Evolutionary conservation across 92 coral and sea anemone species (phyloP), one percentile per base, ranked within the genome.

Genomic region (Phenganax marumi): DNA sequence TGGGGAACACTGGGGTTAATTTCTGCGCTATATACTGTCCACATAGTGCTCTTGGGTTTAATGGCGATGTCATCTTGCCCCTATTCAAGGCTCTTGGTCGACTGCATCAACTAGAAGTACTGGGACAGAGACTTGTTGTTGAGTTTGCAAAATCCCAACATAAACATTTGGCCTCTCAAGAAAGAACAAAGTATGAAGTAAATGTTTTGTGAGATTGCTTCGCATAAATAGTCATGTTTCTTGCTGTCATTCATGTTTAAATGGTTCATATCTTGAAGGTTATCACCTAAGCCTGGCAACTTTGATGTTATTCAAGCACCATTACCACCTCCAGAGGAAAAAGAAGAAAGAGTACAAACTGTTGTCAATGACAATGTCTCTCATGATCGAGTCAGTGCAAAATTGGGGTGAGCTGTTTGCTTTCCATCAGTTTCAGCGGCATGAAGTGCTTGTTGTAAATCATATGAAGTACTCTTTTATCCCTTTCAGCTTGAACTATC

Each of bases 41-140:
- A 33, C 43, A 33, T 33, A 33, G 43, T 33, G 43, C 43, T 33
- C 4, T 33, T 33, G 4, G 43, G 43, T 4, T 33, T 33, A 33
- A 33, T 33, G 43, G 4, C 4, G 43, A 33, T 33, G 43, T 33
- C 43, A 33, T 33, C 18, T 16, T 21, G 6, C 0, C 13, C n/a
- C 25, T 6, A 13, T 68, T 52, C 58, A 21, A 92, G 94, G 97
- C 92, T 7, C 86, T 95, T 16, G 85, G 86, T 10, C 88, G 91
- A 80, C 88, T 95, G 71, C 98, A 95, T 57, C 98, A 95, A 77
- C 76, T 93, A 12, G 96, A 95, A 68, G 70, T 95, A 19, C 91
- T 95, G 18, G 98, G 97, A 10, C 88, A 89, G 71, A 81, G 85
- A 66, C 85, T 95, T 79, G 91, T 90, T 18, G 98, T 88, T 4